Base-by-base conservation (phyloP, 64 coral and sea anemone species). In the Actinia equina region DNA sequence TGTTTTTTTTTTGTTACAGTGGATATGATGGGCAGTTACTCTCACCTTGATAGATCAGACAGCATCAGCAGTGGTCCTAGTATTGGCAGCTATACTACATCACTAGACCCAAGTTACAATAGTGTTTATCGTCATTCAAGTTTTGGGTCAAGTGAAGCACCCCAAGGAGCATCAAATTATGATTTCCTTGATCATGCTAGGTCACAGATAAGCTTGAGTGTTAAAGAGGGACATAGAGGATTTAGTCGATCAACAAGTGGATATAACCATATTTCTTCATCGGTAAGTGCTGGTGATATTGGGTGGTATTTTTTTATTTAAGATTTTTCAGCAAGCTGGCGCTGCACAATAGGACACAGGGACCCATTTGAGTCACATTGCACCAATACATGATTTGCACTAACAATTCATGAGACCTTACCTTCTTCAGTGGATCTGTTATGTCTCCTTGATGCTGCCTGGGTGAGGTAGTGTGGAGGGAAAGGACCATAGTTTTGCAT, bases 1-100 rank as follows among this genome's bases (percentile, higher is more conserved):
- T 57, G 11, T 2, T 57, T 57, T 49, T 49, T 49, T 49, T 49
- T 16, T 57, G 55, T 57, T 12, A 57, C 55, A 74, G 69, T 1
- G 14, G 26, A 41, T 30, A 74, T 74, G 69, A 30, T 74, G 69
- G 69, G 26, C 4, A 85, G 83, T 18, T 96, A 96, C 65, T 77
- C 92, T 58, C 94, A 93, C 82, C 56, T 96, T 20, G 91, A 82
- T 14, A 52, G 94, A 41, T 87, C 91, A 41, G 88, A 96, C 85
- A 96, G 94, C 37, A 92, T 93, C 23, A 89, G 91, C 42, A 96
- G 94, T 82, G 90, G 81, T 17, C 94, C 85, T 20, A 96, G 94
- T 67, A 69, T 89, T 19, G 94, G 91, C 5, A 93, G 88, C 60
- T 88, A 85, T 25, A 79, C 56, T 22, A 51, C 92, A 81, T 90